A percentile compares a stretch with the other conserved stretches of the same genome.
Evolutionary conservation across 2,113 vertebrate genomes (phyloP).

Genomic region (Pionites leucogaster): DNA sequence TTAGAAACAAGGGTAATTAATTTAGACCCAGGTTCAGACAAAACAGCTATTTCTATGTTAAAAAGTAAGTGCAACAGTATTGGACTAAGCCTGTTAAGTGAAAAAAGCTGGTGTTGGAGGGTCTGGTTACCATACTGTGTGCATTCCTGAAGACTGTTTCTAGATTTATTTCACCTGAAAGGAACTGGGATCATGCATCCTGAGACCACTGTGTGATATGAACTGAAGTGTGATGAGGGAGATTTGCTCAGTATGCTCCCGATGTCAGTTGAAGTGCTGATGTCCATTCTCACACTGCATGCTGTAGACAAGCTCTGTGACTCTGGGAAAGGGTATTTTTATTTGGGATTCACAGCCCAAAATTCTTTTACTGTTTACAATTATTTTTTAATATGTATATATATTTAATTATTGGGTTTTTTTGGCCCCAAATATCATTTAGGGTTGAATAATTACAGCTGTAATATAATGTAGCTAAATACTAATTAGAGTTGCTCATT

Average conservation of each 20-base stretch:
- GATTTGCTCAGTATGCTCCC: not conserved
- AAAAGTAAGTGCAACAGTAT: not conserved
- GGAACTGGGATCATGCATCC: not conserved
- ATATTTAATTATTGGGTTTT: too few relatives aligned
- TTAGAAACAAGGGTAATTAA: not conserved
- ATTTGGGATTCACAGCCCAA: not conserved
- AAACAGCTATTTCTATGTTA: not conserved
- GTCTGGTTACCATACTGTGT: not conserved
- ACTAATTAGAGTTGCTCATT: not conserved
- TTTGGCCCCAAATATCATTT: not conserved
- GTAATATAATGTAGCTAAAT: not conserved
- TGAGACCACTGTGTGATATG: not conserved
- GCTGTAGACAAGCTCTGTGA: not conserved
- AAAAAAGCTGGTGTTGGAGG: not conserved
- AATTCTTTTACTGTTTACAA: not conserved
- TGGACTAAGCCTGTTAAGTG: not conserved
- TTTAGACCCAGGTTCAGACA: not conserved
- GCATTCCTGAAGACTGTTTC: not conserved
- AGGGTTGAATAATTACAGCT: not conserved
- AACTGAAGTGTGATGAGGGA: not conserved
- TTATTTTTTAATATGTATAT: not conserved
- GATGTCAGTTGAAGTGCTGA: not conserved
- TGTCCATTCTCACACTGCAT: not conserved
- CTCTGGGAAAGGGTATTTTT: not conserved
- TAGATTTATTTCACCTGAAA: not conserved